These are phyloP conservation scores for Liparis tanakae DNA, from an alignment of 2,797 vertebrate genomes.

Conservation along the genomic window DNA sequence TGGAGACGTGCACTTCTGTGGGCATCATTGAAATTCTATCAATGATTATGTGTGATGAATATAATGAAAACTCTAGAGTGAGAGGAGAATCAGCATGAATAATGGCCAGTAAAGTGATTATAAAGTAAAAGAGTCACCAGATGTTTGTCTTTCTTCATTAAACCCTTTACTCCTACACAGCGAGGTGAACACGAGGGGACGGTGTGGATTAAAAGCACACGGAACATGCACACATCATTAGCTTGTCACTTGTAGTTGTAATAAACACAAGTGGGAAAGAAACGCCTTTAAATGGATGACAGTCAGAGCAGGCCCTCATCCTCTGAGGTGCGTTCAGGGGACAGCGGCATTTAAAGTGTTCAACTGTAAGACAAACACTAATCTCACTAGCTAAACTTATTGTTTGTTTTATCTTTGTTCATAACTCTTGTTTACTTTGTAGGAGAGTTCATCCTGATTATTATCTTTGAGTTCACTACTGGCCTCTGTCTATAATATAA, in stretches of 20 bases:
- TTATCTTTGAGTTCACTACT: neutral
- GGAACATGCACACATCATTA: constrained; percentile 14
- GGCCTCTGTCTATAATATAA: neutral
- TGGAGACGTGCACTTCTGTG: constrained; percentile 34
- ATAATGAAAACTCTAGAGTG: constrained; percentile 45
- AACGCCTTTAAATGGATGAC: constrained; percentile 22
- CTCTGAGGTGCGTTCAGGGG: constrained; percentile 17
- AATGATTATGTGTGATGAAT: constrained; percentile 41
- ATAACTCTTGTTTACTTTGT: neutral
- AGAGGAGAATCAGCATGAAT: constrained; percentile 47
- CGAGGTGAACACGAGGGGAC: constrained; percentile 13
- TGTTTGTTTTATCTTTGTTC: neutral
- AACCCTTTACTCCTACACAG: constrained; percentile 18
- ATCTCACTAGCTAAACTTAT: neutral
- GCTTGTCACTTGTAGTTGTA: neutral
- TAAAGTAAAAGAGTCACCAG: constrained; percentile 24
- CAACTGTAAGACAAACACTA: constrained; percentile 8
- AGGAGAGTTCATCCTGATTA: constrained; percentile 7
- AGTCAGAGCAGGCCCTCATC: neutral
- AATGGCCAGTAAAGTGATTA: constrained; percentile 48
- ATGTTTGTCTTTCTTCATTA: neutral
- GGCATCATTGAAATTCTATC: constrained; percentile 62
- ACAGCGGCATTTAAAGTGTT: constrained; percentile 7
- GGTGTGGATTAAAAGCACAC: constrained; percentile 25
- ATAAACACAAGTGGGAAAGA: constrained; percentile 10